Conservation (phyloP, 1,140 invertebrate genomes). For the Himalopsyche phryganea region DNA sequence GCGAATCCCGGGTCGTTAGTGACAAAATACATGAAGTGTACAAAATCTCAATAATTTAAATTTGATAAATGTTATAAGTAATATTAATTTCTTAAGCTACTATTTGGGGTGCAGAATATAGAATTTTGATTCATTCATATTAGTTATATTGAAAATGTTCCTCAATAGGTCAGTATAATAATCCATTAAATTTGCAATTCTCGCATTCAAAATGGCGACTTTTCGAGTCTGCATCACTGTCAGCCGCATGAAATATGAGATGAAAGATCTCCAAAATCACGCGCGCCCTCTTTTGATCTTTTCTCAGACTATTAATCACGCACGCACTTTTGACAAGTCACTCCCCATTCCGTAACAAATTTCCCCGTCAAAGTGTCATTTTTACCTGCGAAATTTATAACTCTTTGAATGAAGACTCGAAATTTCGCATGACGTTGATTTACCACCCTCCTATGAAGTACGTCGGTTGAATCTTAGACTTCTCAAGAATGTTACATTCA, state of each 20-base stretch:
- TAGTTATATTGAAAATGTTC: too few species aligned
- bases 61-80: too few species aligned
- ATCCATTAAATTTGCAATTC: too few species aligned
- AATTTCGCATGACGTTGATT: slow-evolving; percentile 28
- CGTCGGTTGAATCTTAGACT: neutral
- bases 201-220: neutral
- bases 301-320: slow-evolving; percentile 28
- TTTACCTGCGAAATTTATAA: slow-evolving; percentile 33
- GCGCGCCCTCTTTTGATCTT: slow-evolving; percentile 23
- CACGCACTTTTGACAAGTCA: slow-evolving; percentile 33
- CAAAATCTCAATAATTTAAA: too few species aligned
- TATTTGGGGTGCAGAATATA: too few species aligned
- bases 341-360: slow-evolving; percentile 32
- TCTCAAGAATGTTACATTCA: neutral
- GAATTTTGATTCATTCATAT: too few species aligned
- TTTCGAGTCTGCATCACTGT: slow-evolving; percentile 8
- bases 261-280: slow-evolving; percentile 19
- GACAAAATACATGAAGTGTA: too few species aligned
- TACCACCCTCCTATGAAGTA: slow-evolving; percentile 1
- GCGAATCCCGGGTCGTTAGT: too few species aligned
- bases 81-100: too few species aligned
- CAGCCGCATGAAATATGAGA: slow-evolving; percentile 16
- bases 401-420: slow-evolving; percentile 23
- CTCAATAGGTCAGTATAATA: too few species aligned
- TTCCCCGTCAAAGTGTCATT: slow-evolving; percentile 32